Conservation (phyloP, 2,797 vertebrate species). For the Tinamus major region DNA sequence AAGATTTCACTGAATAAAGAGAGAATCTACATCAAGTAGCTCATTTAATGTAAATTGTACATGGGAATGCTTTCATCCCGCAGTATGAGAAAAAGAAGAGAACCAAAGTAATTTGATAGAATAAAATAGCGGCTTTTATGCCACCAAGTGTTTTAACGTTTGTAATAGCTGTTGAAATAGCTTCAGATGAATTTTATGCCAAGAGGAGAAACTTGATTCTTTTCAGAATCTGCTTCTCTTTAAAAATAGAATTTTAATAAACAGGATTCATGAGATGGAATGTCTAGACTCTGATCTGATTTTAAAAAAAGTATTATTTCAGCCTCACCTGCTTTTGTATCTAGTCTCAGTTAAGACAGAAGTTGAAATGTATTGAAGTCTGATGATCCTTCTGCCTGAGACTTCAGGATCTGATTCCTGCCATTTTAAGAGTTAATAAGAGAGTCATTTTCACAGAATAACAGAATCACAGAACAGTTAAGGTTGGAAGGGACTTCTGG, state of each 20-base stretch:
- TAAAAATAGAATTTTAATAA: constrained; percentile 28
- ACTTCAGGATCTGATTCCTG: neutral
- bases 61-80: neutral
- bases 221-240: neutral
- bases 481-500: too few relatives aligned
- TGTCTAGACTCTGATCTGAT: neutral
- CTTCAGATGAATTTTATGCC: neutral
- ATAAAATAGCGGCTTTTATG: neutral
- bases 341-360: neutral
- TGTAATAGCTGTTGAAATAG: neutral
- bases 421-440: neutral
- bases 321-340: neutral
- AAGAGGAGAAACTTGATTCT: neutral
- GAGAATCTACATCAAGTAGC: neutral
- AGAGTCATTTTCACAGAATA: neutral
- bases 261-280: neutral
- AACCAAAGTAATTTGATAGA: neutral
- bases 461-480: too few relatives aligned
- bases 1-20: neutral
- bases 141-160: neutral
- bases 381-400: neutral
- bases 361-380: neutral
- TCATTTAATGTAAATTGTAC: neutral
- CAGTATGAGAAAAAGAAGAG: neutral
- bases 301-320: neutral